Evolutionary conservation across 2,797 vertebrate genomes (phyloP).

Genomic region (Paguma larvata): DNA sequence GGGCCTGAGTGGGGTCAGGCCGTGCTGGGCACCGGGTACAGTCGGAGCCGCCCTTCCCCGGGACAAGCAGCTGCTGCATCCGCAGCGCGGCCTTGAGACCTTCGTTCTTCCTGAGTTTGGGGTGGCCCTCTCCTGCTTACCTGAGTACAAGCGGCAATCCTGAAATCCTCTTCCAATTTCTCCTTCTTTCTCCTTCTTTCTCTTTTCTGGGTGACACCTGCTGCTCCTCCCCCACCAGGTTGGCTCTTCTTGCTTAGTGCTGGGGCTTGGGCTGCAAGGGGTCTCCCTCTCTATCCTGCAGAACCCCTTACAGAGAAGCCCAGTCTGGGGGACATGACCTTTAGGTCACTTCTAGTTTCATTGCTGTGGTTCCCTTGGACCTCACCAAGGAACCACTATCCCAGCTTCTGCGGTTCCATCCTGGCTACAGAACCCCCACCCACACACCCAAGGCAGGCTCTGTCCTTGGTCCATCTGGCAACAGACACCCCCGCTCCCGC

Average conservation of each 20-base stretch:
- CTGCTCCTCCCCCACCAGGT: neutral
- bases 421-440: too few species aligned
- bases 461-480: neutral
- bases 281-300: too few species aligned
- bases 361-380: neutral
- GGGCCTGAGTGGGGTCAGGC: neutral
- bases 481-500: too few species aligned
- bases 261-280: neutral
- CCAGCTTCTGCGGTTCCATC: neutral
- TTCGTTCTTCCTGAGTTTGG: too few species aligned
- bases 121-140: neutral
- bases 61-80: neutral
- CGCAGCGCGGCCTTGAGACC: neutral
- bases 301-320: neutral
- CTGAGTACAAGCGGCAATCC: neutral
- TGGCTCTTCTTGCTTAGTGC: neutral
- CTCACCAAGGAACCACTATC: neutral
- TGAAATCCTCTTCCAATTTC: neutral
- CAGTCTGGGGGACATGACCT: neutral
- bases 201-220: neutral
- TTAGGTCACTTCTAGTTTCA: neutral
- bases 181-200: too few species aligned
- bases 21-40: neutral
- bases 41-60: neutral
- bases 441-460: neutral